Evolutionary conservation across 2,113 vertebrate genomes (phyloP), one percentile per base, ranked within the genome.

Genomic region (Pachycephala philippinensis): DNA sequence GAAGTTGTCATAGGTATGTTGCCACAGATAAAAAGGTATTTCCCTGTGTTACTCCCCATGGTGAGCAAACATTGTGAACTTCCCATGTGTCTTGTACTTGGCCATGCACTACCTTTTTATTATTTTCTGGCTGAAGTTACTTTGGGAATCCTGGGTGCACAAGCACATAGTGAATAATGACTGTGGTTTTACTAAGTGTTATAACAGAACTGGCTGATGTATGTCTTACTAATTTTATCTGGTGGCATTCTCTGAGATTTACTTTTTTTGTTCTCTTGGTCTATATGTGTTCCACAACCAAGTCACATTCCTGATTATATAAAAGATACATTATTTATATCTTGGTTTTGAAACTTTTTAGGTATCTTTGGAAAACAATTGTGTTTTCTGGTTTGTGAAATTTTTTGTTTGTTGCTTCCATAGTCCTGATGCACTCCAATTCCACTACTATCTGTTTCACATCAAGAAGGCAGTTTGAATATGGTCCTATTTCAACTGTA

Each of bases 71-170:
- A 7, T 1, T 7, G 65, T 7, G 33, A 54, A 19, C 28, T 54
- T 59, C 24, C 15, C 40, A 13, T 9, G 52, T 1, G 3, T 26
- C 69, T 40, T 35, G 13, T 16, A 7, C 42, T 33, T 3, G 13
- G 68, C 10, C 8, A 11, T 1, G 8, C 26, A 7, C 37, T 47
- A 1, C 5, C 1, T 47, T 54, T 74, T 33, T 50, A 5, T n/a
- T 26, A 30, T 45, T 42, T 47, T 5, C 11, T 4, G 65, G 27
- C 27, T 39, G 64, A 26, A 47, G 39, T 27, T 10, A 15, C 20
- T 68, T 45, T 30, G 56, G 52, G 50, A 50, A 65, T 20, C 13
- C 6, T 0, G 4, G 16, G 1, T 5, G 13, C 2, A 2, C 1
- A 0, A 4, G 1, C 27, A 9, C 17, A 14, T 5, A 18, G 30